A percentile compares a stretch with the other conserved stretches of the same genome.
Evolutionary conservation across 1,140 invertebrate species (phyloP).

Genomic region (Littorina saxatilis): DNA sequence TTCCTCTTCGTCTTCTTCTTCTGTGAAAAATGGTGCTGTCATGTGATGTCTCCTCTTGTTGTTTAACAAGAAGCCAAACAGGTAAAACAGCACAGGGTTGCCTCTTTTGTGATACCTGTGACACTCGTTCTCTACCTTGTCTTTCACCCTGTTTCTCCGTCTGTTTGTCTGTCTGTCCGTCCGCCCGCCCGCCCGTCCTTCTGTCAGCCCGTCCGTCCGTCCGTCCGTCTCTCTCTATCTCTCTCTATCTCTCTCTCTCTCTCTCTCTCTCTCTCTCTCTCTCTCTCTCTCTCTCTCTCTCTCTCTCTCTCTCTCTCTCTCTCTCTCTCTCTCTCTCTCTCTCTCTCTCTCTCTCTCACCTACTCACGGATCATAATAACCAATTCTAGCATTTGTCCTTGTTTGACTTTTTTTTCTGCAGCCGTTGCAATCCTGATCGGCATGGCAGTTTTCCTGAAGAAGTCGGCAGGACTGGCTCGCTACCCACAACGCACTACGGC

Average conservation of each 20-base stretch:
- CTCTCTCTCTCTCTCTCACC: not conserved
- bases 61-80: no score
- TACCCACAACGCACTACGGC: constrained; percentile 33
- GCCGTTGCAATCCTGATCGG: constrained; percentile 33
- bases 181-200: no score
- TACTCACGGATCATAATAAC: not conserved
- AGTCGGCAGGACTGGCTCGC: constrained; percentile 36
- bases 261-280: not conserved
- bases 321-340: not conserved
- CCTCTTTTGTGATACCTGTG: no score
- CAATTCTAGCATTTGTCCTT: not conserved
- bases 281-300: not conserved
- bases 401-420: not conserved
- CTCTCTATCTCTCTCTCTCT: not conserved
- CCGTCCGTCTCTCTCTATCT: not conserved
- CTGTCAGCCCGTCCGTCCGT: no score
- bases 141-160: no score
- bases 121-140: no score
- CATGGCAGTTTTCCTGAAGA: constrained; percentile 44
- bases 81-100: no score
- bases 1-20: no score
- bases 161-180: no score
- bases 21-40: no score
- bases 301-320: no score
- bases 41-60: no score